Percentiles rank a stretch among this genome's conserved stretches.
Conservation (phyloP, 1,140 invertebrate genomes). For the Frieseomelitta varia region DNA sequence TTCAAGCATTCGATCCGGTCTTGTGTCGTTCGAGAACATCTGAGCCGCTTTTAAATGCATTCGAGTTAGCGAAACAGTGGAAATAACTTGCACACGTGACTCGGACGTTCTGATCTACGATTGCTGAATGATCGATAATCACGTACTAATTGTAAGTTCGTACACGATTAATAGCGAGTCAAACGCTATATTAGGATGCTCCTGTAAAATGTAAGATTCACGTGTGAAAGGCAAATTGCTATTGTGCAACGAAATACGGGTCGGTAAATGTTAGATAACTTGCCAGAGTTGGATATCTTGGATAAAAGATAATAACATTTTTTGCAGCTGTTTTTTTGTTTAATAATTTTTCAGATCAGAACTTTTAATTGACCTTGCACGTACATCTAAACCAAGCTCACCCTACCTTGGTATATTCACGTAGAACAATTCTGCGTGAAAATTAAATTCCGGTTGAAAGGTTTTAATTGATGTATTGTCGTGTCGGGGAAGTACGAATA, state of each 20-base stretch:
- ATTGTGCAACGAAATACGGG: too few species aligned
- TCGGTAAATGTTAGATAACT: too few species aligned
- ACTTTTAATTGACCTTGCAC: neutral
- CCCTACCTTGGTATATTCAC: too few species aligned
- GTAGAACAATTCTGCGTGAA: neutral
- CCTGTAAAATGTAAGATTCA: neutral
- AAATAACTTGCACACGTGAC: neutral
- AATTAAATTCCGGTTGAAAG: neutral
- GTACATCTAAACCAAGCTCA: neutral
- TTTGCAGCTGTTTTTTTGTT: neutral
- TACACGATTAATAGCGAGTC: neutral
- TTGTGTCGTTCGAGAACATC: neutral
- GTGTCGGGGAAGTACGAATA: neutral
- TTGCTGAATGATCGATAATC: neutral
- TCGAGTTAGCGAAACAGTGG: constrained; percentile 2
- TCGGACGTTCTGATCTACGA: neutral
- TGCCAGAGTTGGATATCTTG: neutral
- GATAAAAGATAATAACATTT: too few species aligned
- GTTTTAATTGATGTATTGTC: constrained; percentile 14
- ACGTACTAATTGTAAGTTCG: neutral
- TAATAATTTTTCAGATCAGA: neutral
- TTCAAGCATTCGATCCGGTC: neutral
- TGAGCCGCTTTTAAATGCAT: neutral
- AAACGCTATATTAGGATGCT: neutral
- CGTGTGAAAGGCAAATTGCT: neutral